Evolutionary conservation across 2,113 vertebrate species (phyloP).

Genomic region (Penelope pileata): DNA sequence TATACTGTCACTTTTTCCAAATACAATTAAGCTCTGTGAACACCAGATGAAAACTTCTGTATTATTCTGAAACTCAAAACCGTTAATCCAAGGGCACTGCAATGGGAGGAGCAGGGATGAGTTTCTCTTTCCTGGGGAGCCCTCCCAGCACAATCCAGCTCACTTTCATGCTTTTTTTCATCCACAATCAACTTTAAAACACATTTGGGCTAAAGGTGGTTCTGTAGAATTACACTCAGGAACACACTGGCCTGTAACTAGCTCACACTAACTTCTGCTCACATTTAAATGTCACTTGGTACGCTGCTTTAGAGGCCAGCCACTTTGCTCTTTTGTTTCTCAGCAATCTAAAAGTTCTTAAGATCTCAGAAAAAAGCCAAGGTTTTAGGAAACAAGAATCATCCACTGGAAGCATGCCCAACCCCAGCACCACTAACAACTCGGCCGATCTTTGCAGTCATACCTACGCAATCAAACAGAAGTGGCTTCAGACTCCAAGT

Average conservation of each 20-base stretch:
- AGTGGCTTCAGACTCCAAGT: not conserved
- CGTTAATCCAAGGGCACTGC: not conserved
- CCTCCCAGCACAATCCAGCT: not conserved
- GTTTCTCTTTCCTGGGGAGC: accelerated
- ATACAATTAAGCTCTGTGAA: not conserved
- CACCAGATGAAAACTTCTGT: not conserved
- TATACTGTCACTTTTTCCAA: not conserved
- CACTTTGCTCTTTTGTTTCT: not conserved
- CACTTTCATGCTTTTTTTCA: accelerated
- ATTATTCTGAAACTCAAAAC: not conserved
- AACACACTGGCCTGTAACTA: not conserved
- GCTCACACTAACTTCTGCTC: not conserved
- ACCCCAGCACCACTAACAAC: not conserved
- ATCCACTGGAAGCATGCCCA: not conserved
- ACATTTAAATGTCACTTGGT: not conserved
- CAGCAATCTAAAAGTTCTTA: not conserved
- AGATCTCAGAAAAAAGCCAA: not conserved
- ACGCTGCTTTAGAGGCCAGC: not conserved
- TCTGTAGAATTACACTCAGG: accelerated
- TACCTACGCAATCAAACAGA: not conserved
- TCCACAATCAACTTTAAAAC: not conserved
- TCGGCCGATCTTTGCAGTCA: not conserved
- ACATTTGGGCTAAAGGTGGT: not conserved
- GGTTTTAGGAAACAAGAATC: not conserved
- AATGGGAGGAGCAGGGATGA: not conserved